Conservation (phyloP, 2,888 invertebrate genomes). For the Sepioteuthis lessoniana region DNA sequence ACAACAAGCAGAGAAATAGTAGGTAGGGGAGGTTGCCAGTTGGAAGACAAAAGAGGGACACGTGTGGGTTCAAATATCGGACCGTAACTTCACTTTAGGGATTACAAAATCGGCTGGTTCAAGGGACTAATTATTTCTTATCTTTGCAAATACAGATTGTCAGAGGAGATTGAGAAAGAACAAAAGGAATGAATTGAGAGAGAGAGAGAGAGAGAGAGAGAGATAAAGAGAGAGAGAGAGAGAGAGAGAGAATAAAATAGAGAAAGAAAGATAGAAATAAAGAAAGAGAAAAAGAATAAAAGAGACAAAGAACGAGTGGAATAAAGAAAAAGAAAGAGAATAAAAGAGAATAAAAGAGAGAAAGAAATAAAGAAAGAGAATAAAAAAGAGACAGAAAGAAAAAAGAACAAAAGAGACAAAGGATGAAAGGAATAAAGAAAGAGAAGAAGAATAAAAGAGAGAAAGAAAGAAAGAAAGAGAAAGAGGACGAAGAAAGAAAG, state of each 20-base stretch:
- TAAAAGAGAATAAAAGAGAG: too few species aligned
- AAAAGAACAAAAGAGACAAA: too few species aligned
- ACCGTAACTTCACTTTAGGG: neutral
- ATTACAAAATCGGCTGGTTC: neutral
- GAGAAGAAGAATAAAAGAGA: neutral
- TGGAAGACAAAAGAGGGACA: neutral
- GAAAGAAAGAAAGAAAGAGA: neutral
- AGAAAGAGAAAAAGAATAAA: neutral
- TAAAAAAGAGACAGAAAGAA: too few species aligned
- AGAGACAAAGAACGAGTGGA: too few species aligned
- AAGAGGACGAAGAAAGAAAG: too few species aligned
- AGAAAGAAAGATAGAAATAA: too few species aligned
- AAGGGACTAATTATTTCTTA: neutral
- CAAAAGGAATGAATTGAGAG: too few species aligned
- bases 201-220: too few species aligned
- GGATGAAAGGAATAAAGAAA: too few species aligned
- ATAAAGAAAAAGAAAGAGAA: neutral
- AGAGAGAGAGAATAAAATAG: too few species aligned
- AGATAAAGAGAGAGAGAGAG: too few species aligned
- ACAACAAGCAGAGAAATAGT: neutral
- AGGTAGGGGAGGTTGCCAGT: neutral
- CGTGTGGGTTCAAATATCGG: neutral
- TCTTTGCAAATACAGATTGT: neutral
- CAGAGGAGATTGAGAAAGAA: neutral
- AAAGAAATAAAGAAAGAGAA: neutral